Evolutionary conservation across 2,888 invertebrate genomes (phyloP).

Genomic region (Drosophila setosimentum): DNA sequence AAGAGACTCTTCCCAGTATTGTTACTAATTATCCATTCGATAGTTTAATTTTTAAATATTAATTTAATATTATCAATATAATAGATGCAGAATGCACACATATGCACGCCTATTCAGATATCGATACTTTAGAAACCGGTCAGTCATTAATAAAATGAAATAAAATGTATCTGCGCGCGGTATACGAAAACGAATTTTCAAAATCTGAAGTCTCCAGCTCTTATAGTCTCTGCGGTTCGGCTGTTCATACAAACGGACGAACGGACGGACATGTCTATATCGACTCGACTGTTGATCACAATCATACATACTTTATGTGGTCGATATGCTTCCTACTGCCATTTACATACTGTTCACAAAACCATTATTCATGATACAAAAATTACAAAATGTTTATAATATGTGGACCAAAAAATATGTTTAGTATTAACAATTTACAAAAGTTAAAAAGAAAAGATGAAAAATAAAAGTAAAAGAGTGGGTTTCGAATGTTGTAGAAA

Average conservation of each 20-base stretch:
- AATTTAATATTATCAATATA: not conserved
- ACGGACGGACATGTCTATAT: no score
- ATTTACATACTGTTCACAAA: no score
- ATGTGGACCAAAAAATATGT: not conserved
- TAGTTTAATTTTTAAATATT: not conserved
- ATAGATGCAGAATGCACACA: not conserved
- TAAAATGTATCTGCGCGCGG: no score
- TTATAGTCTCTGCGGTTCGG: no score
- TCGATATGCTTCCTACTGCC: no score
- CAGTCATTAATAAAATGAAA: no score
- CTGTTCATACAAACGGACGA: no score
- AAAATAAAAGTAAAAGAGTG: not conserved
- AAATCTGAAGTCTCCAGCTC: no score
- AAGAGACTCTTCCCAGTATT: not conserved
- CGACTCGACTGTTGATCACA: no score
- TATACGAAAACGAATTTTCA: no score
- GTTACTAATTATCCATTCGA: not conserved
- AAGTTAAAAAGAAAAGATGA: not conserved
- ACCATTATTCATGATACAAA: not conserved
- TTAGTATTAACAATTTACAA: not conserved
- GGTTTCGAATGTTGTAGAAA: not conserved
- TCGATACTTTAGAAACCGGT: not conserved
- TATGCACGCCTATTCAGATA: not conserved
- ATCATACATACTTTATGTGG: no score
- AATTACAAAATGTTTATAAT: not conserved